Evolutionary conservation across 2,888 invertebrate species (phyloP).

Genomic region (Axea sp.): DNA sequence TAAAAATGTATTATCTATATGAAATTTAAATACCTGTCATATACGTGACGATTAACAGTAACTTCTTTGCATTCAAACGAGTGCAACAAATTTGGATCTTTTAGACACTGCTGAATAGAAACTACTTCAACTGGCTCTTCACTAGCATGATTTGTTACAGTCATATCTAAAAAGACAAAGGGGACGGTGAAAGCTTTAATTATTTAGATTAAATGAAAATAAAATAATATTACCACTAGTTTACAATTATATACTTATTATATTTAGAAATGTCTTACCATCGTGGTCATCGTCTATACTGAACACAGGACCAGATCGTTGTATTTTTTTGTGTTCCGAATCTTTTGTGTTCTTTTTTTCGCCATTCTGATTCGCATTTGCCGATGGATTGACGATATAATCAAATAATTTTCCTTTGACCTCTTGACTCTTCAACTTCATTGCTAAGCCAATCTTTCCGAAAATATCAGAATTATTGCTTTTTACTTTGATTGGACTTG

Average conservation of each 20-base stretch:
- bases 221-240: too few species aligned
- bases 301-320: constrained; percentile 95
- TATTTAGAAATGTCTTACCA: constrained; percentile 66
- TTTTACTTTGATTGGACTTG: constrained; percentile 73
- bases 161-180: constrained; percentile 74
- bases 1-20: too few species aligned
- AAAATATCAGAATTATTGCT: constrained; percentile 83
- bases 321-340: constrained; percentile 84
- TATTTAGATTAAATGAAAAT: not conserved
- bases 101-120: constrained; percentile 88
- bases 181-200: too few species aligned
- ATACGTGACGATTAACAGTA: constrained; percentile 92
- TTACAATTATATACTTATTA: too few species aligned
- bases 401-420: constrained; percentile 95
- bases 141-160: constrained; percentile 78
- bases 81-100: constrained; percentile 90
- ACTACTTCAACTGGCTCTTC: constrained; percentile 89
- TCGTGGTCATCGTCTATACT: constrained; percentile 95
- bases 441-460: constrained; percentile 90
- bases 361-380: constrained; percentile 82
- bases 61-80: constrained; percentile 96
- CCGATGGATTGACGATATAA: constrained; percentile 94
- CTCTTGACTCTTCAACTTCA: constrained; percentile 94
- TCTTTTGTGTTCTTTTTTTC: constrained; percentile 91
- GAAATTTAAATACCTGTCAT: constrained; percentile 84